These are phyloP conservation scores for Globicephala melas DNA, from an alignment of 2,113 vertebrate genomes.

Conservation along the genomic window DNA sequence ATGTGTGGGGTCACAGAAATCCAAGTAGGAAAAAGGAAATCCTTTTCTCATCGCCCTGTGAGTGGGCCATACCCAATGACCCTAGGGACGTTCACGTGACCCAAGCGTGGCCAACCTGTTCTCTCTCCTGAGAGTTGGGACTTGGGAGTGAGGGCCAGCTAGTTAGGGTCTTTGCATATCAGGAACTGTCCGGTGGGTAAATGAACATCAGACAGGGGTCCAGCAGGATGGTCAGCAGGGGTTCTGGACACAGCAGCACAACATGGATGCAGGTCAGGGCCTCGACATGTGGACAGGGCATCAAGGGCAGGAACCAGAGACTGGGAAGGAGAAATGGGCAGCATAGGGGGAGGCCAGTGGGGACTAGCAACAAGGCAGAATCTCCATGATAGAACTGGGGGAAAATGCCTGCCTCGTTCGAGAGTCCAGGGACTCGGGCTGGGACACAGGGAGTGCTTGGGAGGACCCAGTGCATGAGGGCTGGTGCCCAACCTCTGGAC, in stretches of 20 bases:
- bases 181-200: background rate
- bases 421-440: background rate
- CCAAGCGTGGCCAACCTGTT: background rate
- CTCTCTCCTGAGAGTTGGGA: background rate
- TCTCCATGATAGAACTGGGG: background rate
- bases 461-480: fast-evolving
- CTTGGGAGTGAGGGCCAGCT: no score
- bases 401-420: background rate
- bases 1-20: background rate
- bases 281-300: background rate
- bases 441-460: background rate
- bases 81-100: background rate
- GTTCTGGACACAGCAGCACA: background rate
- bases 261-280: background rate
- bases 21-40: background rate
- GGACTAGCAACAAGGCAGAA: background rate
- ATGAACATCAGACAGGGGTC: background rate
- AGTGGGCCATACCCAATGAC: background rate
- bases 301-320: background rate
- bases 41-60: background rate
- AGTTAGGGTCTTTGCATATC: background rate
- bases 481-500: background rate
- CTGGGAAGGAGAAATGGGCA: background rate
- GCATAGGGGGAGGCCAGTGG: background rate
- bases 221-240: fast-evolving